A percentile compares a stretch with the other conserved stretches of the same genome.
phyloP scores from a whole-genome alignment of 2,113 vertebrate genomes.

The Leucoraja erinaceus region DNA sequence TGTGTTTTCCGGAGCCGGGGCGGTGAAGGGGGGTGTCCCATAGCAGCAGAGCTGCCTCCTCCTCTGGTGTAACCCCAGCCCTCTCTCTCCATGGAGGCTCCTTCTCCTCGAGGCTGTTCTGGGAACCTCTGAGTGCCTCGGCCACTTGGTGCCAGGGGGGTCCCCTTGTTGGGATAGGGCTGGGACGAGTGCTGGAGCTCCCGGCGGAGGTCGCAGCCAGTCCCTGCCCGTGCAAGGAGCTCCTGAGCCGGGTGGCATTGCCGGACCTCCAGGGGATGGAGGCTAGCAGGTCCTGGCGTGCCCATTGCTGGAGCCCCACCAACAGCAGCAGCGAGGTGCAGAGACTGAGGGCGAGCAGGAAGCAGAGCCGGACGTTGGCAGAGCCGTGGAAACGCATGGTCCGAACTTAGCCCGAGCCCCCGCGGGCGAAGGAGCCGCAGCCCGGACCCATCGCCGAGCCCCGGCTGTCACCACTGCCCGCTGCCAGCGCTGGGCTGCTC shows the following conservation, averaged over 20 bases:
- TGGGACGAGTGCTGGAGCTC: background rate
- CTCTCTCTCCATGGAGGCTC: background rate
- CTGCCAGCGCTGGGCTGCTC: too few relatives aligned
- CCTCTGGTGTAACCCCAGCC: background rate
- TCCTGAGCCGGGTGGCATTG: slow-evolving; percentile 25
- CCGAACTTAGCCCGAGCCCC: slow-evolving; percentile 55
- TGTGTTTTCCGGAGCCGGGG: slow-evolving; percentile 40
- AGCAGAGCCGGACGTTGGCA: slow-evolving; percentile 70
- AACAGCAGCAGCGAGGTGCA: slow-evolving; percentile 71
- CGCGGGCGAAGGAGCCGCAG: slow-evolving; percentile 48
- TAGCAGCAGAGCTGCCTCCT: background rate
- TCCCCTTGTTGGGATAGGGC: background rate
- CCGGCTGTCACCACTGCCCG: too few relatives aligned
- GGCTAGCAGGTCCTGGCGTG: slow-evolving; percentile 48
- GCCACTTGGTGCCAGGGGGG: background rate
- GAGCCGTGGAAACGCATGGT: slow-evolving; percentile 68
- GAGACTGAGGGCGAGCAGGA: slow-evolving; percentile 66
- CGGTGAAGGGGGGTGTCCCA: background rate
- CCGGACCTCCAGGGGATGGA: slow-evolving; percentile 40
- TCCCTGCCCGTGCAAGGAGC: background rate
- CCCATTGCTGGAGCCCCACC: slow-evolving; percentile 53
- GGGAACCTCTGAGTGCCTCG: background rate
- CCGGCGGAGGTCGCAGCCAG: slow-evolving; percentile 1
- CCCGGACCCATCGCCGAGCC: too few relatives aligned
- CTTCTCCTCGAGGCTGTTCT: background rate